Evolutionary conservation across 2,797 vertebrate genomes (phyloP), one percentile per base, ranked within the genome.

Genomic region (Xenopus petersii): DNA sequence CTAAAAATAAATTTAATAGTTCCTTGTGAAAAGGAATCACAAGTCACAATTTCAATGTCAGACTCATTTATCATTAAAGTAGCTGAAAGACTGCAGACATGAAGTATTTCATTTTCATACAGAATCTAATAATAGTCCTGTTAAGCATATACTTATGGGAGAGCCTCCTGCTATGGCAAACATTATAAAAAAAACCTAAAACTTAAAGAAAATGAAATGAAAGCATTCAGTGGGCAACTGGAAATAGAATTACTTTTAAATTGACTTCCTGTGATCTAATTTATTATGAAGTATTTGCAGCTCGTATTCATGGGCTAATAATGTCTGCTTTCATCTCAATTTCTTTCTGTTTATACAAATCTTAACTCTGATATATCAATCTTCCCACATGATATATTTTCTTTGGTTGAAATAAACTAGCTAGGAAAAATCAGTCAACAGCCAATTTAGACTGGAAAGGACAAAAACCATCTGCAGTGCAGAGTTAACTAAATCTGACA

Each of bases 271-370:
- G 42, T 47, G 42, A 48, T 61, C 56, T 70, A 60, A 48, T 61
- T 58, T 70, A 60, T 70, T 47, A 8, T 70, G 56, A 70, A 46
- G 7, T 47, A 47, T 70, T 69, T 69, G 30, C 67, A 69, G 24
- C 26, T 17, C 16, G 51, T 59, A 70, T 58, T 70, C 56, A 61
- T 11, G 3, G 36, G 42, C 56, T 47, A 48, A 48, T 61, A 47
- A 58, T 17, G 56, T 26, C 36, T 13, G 47, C 68, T 60, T 70
- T 69, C 30, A 69, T 58, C 51, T 5, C 30, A 42, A n/a, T 36
- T 16, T 54, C 49, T 54, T 16, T 54, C 49, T 54, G 49, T 42
- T 42, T 42, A 54, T 54, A 54, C 49, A 54, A 54, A 54, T 54
- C 49, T 54, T 54, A 54, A 54, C 49, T 54, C 12, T 46, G 15